Base-by-base conservation (phyloP, 2,797 vertebrate genomes). In the Propithecus deckenii region DNA sequence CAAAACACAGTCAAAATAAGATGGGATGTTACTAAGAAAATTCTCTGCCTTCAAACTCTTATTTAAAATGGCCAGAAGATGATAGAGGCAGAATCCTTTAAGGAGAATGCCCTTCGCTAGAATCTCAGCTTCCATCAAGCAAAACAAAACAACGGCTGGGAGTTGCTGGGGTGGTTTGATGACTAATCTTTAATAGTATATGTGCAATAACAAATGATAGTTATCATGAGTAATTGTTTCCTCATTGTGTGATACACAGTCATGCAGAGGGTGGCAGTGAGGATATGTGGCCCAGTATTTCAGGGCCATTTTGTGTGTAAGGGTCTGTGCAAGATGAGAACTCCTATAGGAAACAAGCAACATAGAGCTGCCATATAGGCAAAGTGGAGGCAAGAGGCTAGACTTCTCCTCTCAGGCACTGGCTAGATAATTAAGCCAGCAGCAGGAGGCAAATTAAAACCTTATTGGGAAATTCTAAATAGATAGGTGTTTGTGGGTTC, bases 391-490 rank as follows among this genome's bases (percentile, higher is more conserved):
- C 78, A 71, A 50, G 75, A 89, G 86, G 32, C 61, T 71, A 89
- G 86, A 61, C 94, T 95, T 91, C 72, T 89, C 94, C 84, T 97
- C 50, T 85, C 32, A 78, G 76, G 81, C 71, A 50, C 76, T 75
- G 86, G 86, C 69, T 43, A 86, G 89, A 85, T 97, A 97, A 98
- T 97, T 95, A 98, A 94, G 46, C 55, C 94, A 95, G 59, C 97
- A 97, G 96, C 89, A 71, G 96, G 96, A 97, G 94, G 97, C 96
- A 96, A 97, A 98, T 97, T 72, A 93, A 97, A 97, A 89, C 72
- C 86, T 95, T 65, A n/a, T 35, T 71, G 91, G 95, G 89, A 97
- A 95, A 67, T 81, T 94, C 67, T 93, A 61, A 96, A 67, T 15
- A 89, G 91, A 52, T 93, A 71, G 61, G 75, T 97, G 94, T 97